Base-by-base conservation (phyloP, 2,797 vertebrate genomes). In the Pipistrellus kuhlii region DNA sequence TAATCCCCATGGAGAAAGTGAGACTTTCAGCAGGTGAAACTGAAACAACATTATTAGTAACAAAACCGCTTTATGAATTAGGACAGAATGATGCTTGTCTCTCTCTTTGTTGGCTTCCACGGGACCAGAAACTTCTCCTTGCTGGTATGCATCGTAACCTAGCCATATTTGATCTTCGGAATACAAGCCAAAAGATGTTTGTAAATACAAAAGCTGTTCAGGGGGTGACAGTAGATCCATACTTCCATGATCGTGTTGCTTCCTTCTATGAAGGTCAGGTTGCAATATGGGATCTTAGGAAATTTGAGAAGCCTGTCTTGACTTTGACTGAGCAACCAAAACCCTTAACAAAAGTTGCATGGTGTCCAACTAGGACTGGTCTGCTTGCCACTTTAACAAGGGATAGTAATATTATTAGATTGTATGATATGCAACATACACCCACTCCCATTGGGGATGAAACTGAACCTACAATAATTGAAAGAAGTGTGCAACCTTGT, bases 151-250 rank as follows among this genome's bases (percentile, higher is more conserved):
- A 99, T 96, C 98, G 99, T 38, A 99, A 99, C 97, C 97, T 99
- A 48, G 99, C 99, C 25, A 99, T 99, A 95, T 99, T 99, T 81
- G 99, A 99, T 97, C 98, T 99, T 95, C 98, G 99, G 91, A 99
- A 99, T 98, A 99, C 99, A 2, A 99, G 99, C 98, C 99, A 99
- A 97, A 99, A 99, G 96, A 99, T 99, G 20, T 99, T 99, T 93
- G 99, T 99, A 35, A 99, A 99, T 97, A 99, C 99, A 62, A 99
- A 99, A 98, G 99, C 99, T 96, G 99, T 99, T 95, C 99, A 99
- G 95, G 99, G 99, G 0, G 99, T 99, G 85, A 99, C 99, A 0
- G 99, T 99, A 0, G 99, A 99, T 97, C 99, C 99, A 0, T 99
- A 99, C 97, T 99, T 99, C 98, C 99, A 98, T 0, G 99, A 99